phyloP scores from a whole-genome alignment of 2,797 vertebrate species.

The Chlorospingus flavigularis region DNA sequence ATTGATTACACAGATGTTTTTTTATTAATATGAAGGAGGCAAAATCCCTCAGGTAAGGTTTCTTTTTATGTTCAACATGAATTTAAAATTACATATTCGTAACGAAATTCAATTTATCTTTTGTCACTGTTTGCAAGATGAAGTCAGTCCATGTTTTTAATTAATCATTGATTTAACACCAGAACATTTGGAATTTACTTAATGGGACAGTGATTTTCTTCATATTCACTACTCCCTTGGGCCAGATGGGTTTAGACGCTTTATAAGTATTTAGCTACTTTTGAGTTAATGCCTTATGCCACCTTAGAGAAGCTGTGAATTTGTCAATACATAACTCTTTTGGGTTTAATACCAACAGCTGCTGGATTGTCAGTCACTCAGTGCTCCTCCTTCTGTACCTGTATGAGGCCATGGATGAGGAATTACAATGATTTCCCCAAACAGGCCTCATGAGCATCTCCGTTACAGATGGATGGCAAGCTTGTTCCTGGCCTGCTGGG shows the following conservation, averaged over 20 bases:
- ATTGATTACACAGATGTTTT: not conserved
- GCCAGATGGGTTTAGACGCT: not conserved
- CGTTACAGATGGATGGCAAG: slow-evolving; percentile 29
- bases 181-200: not conserved
- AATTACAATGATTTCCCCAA: slow-evolving; percentile 21
- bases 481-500: slow-evolving; percentile 44
- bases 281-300: not conserved
- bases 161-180: not conserved
- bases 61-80: not conserved
- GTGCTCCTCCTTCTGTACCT: not conserved
- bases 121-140: not conserved
- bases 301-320: not conserved
- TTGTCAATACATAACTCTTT: not conserved
- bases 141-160: not conserved
- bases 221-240: not conserved
- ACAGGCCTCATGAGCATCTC: not conserved
- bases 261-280: not conserved
- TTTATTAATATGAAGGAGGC: not conserved
- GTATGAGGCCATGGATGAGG: not conserved
- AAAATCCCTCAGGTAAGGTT: not conserved
- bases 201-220: not conserved
- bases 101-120: not conserved
- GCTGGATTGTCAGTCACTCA: not conserved
- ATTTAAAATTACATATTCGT: not conserved
- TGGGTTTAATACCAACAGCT: not conserved